Base-by-base conservation (phyloP, 2,888 invertebrate species). In the Synergus gifuensis region DNA sequence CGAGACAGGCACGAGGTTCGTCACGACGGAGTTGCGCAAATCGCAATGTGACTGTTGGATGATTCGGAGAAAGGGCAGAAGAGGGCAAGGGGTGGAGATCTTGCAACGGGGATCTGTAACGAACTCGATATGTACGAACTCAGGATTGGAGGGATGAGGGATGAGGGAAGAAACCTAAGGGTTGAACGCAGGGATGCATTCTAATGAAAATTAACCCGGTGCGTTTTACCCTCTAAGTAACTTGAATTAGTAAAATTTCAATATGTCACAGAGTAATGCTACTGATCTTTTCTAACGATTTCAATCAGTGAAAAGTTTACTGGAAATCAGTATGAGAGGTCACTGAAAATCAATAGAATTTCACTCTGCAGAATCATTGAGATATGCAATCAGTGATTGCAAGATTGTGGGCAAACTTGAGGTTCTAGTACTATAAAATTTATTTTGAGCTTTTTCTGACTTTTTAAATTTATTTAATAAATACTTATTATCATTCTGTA, bases 81-180 rank as follows among this genome's bases (percentile, higher is more conserved):
- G 64, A 79, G 79, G 64, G 81, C 66, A 76, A 79, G 77, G 76
- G 81, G 78, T 81, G 81, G 64, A 79, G 77, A 80, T 81, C 81
- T 76, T 77, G 81, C 81, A 28, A 81, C 77, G 79, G 79, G 79
- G 79, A 81, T 81, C 81, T 81, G 79, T 81, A 79, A 76, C 77
- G 77, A 77, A 79, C 81, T 81, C 81, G 81, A 79, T 78, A 79
- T 69, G 66, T 69, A 76, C 78, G 79, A 78, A 76, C 63, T 76
- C 67, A 62, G 40, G 22, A 58, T 58, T 22, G 54, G 77, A 79
- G 78, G 79, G 79, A 54, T 73, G 54, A 73, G 36, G 54, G 54
- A 73, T 36, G 36, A 36, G 36, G 7, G 36, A 36, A 36, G 54
- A 49, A 54, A 54, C 4, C 36, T 11, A 73, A 54, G 73, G 73